Base-by-base conservation (phyloP, 2,888 invertebrate species). In the Chymomyza caudatula region DNA sequence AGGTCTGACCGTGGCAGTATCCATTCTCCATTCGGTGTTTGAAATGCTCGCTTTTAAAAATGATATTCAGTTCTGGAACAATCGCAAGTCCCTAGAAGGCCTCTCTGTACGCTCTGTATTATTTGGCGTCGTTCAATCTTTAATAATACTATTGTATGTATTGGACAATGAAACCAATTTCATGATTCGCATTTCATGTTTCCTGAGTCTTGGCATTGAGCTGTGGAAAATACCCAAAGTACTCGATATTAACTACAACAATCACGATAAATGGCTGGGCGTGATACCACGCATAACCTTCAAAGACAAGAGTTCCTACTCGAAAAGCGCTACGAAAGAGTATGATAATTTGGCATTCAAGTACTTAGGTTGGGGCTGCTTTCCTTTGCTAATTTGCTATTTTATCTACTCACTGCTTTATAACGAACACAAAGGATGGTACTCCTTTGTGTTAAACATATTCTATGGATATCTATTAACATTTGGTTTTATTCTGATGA, bases 401-500 rank as follows among this genome's bases (percentile, higher is more conserved):
- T 96, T 97, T 15, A 92, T 97, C 47, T 99, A 99, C 90, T 98
- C 99, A 0, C 91, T 99, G 51, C 91, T 98, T 63, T 99, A 99
- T 91, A 93, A 96, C 76, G 99, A 99, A 90, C 99, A 99, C 91
- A 98, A 96, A 90, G 98, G 99, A 78, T 99, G 99, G 99, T 99
- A 99, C 90, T 99, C 98, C 11, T 99, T 97, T 92, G 93, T 98
- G 43, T 93, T 99, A 29, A 96, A 95, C 88, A 96, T 99, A 96
- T 93, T 99, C 69, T 99, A 99, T 91, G 99, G 99, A 60, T 99
- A 98, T 91, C 92, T 99, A 64, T 92, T 99, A 66, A 99, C 98
- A 1, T 99, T 99, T 90, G 98, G 99, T 69, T 99, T 99, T 90
- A 99, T 99, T 65, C 98, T 99, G 97, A 99, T 99, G 99, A 99